Base-by-base conservation (phyloP, 2,888 invertebrate species). In the Trachelus stipa region DNA sequence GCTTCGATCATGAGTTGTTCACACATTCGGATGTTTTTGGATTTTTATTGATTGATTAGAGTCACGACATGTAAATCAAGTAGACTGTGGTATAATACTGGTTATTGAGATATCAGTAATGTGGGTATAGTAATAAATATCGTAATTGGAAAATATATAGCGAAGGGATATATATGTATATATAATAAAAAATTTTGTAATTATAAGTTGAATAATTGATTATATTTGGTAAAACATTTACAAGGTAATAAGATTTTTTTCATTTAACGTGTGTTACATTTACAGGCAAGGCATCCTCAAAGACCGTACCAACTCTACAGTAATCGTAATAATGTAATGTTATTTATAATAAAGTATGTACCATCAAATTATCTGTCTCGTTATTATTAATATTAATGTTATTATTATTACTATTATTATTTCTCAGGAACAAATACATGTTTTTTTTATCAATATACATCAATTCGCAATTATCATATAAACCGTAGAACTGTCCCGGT, bases 171-270 rank as follows among this genome's bases (percentile, higher is more conserved):
- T 77, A 69, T 77, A 77, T 34, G 30, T 12, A 3, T 35, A 3
- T 35, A 73, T 73, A 35, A 56, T 73, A 33, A 35, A 76, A 56
- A 56, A 9, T 23, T 56, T 9, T 56, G 1, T 12, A 76, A 80
- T 82, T 85, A 84, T 89, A 86, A 87, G 89, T 90, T 88, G 89
- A 89, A 90, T 90, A 89, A 87, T 90, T 85, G 91, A 90, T 91
- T 91, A 91, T 91, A 91, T 91, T 91, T 91, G 90, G 89, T 91
- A 91, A 91, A 90, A 91, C 91, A 91, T 91, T 90, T 91, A 91
- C 90, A 91, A 90, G 90, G 87, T 90, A 90, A 89, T 91, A 89
- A 90, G 89, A 89, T 88, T 80, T 79, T 82, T 82, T 81, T 83
- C 83, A 83, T 83, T 83, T 75, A 84, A 83, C 83, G 86, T 87